phyloP scores from a whole-genome alignment of 2,888 invertebrate species.

The Catonia carolina region DNA sequence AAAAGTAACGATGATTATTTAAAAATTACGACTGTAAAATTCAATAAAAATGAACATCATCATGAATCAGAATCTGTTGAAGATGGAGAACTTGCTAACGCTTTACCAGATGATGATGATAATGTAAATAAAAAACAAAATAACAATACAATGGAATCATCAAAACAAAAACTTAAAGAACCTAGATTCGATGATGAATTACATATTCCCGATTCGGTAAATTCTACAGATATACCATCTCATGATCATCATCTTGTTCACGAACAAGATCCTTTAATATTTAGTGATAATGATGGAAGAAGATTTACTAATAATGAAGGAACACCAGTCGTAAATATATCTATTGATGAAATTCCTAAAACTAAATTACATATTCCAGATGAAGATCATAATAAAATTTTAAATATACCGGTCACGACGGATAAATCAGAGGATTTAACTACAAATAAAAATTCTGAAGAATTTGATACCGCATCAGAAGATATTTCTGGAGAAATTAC shows the following conservation, averaged over 20 bases:
- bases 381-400: too few relatives aligned
- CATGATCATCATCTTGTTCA: neutral
- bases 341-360: slow-evolving; percentile 7
- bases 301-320: slow-evolving; percentile 4
- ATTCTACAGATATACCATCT: neutral
- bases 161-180: slow-evolving; percentile 12
- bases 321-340: slow-evolving; percentile 22
- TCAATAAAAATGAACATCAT: neutral
- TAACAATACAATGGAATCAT: neutral
- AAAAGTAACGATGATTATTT: too few relatives aligned
- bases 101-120: neutral
- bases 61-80: neutral
- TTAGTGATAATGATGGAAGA: slow-evolving; percentile 18
- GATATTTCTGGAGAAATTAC: neutral
- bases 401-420: too few relatives aligned
- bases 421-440: too few relatives aligned
- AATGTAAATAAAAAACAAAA: neutral
- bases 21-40: neutral
- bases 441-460: neutral
- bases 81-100: neutral
- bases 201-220: neutral
- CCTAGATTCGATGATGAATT: neutral
- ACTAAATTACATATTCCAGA: neutral
- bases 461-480: neutral
- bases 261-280: slow-evolving; percentile 21